Evolutionary conservation across 2,113 vertebrate species (phyloP).

Genomic region (Sebastes fasciatus): DNA sequence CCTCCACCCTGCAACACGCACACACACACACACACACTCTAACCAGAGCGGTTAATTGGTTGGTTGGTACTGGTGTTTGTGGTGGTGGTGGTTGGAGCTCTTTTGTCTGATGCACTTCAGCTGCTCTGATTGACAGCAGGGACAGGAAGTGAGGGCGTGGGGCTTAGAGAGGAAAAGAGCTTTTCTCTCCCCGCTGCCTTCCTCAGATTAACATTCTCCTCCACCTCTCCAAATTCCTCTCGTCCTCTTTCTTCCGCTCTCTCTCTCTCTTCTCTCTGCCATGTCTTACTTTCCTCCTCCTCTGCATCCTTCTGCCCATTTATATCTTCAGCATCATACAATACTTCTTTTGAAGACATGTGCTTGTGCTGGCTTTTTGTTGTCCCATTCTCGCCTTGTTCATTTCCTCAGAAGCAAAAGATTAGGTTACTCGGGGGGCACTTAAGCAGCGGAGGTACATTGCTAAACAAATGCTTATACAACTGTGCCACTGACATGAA

Average conservation of each 20-base stretch:
- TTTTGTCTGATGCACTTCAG: constrained; percentile 72
- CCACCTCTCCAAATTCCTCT: constrained; percentile 66
- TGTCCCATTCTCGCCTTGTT: constrained; percentile 22
- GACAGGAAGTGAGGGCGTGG: constrained; percentile 76
- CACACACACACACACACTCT: constrained; percentile 24
- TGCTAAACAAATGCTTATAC: constrained; percentile 50
- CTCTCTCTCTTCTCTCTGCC: constrained; percentile 5
- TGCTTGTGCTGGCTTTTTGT: constrained; percentile 36
- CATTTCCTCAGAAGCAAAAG: constrained; percentile 47
- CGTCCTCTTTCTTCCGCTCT: constrained; percentile 41
- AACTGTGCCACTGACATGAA: constrained; percentile 49
- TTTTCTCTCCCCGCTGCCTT: constrained; percentile 66
- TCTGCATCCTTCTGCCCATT: constrained; percentile 46
- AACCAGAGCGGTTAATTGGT: constrained; percentile 45
- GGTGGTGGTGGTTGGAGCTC: constrained; percentile 11
- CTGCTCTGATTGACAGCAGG: constrained; percentile 73
- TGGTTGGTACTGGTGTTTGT: constrained; percentile 49
- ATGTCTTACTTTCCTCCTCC: constrained; percentile 15
- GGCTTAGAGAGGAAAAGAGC: constrained; percentile 68
- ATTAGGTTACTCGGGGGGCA: constrained; percentile 52
- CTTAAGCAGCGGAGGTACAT: constrained; percentile 48
- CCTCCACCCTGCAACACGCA: constrained; percentile 23
- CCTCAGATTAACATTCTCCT: constrained; percentile 76
- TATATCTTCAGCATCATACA: constrained; percentile 49
- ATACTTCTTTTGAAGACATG: constrained; percentile 29